phyloP scores from a whole-genome alignment of 2,797 vertebrate genomes.

The Cyprinodon diabolis region DNA sequence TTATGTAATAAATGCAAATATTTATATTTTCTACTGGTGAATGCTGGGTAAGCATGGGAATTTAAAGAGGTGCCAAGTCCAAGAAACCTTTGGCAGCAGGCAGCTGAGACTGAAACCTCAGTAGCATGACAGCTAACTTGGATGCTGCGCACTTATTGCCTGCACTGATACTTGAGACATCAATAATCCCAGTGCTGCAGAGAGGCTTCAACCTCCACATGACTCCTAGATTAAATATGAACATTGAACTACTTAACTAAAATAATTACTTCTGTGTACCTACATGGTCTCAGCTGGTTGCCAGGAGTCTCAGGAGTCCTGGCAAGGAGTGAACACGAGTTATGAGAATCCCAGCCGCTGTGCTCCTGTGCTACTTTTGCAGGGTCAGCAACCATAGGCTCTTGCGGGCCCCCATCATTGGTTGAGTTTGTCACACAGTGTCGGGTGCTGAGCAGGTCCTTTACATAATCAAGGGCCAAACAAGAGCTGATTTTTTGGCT shows the following conservation, averaged over 20 bases:
- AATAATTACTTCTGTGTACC: constrained; percentile 47
- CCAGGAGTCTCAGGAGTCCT: constrained; percentile 53
- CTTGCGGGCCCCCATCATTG: constrained; percentile 76
- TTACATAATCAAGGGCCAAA: constrained; percentile 81
- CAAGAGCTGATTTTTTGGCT: constrained; percentile 68
- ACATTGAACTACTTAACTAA: constrained; percentile 9
- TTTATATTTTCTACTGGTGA: constrained; percentile 45
- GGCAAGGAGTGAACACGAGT: constrained; percentile 41
- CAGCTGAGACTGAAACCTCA: constrained; percentile 43
- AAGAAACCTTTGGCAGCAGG: constrained; percentile 41
- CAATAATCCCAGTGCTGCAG: constrained; percentile 1
- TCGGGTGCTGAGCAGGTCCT: constrained; percentile 82
- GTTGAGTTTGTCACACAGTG: constrained; percentile 79
- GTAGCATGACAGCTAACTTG: constrained; percentile 24
- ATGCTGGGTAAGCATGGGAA: constrained; percentile 46
- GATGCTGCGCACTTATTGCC: constrained; percentile 22
- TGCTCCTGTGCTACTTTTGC: constrained; percentile 81
- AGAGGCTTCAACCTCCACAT: neutral
- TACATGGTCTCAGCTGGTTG: constrained; percentile 66
- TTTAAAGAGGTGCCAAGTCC: constrained; percentile 46
- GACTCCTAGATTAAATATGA: constrained; percentile 6
- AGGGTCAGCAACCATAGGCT: constrained; percentile 82
- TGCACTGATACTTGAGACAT: constrained; percentile 19
- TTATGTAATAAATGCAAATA: constrained; percentile 34
- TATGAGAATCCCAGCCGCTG: constrained; percentile 70